A percentile compares a stretch with the other conserved stretches of the same genome.
These are phyloP conservation scores for Acanthurus lineatus DNA, from an alignment of 2,797 vertebrate genomes.

Conservation along the genomic window DNA sequence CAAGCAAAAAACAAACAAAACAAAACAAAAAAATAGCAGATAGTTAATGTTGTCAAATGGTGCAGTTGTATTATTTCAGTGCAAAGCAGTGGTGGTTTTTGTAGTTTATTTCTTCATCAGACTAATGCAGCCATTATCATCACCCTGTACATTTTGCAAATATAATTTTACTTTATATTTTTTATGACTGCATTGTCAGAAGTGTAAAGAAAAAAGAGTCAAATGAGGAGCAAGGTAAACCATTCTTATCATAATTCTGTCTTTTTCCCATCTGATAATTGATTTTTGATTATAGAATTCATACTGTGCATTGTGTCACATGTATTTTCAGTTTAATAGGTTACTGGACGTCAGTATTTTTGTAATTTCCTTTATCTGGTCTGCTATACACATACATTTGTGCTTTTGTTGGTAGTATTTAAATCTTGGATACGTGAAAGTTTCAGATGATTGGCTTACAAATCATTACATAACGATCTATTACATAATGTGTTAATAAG, in stretches of 20 bases:
- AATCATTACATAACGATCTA: neutral
- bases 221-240: neutral
- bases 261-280: neutral
- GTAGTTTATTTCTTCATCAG: conserved; percentile 6
- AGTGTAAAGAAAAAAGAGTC: neutral
- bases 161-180: neutral
- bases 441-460: neutral
- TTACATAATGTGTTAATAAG: neutral
- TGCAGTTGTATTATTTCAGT: neutral
- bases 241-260: neutral
- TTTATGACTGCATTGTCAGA: neutral
- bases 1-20: neutral
- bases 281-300: neutral
- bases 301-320: neutral
- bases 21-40: neutral
- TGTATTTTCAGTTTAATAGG: conserved; percentile 28
- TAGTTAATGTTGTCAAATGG: neutral
- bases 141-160: conserved; percentile 25
- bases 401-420: neutral
- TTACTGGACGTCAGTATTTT: conserved; percentile 24
- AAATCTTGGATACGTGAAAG: neutral
- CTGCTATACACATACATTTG: neutral
- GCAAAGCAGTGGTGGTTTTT: conserved; percentile 44
- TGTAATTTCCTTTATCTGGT: neutral
- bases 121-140: neutral